Conservation (phyloP, 2,797 vertebrate genomes). For the Meda fulgida region DNA sequence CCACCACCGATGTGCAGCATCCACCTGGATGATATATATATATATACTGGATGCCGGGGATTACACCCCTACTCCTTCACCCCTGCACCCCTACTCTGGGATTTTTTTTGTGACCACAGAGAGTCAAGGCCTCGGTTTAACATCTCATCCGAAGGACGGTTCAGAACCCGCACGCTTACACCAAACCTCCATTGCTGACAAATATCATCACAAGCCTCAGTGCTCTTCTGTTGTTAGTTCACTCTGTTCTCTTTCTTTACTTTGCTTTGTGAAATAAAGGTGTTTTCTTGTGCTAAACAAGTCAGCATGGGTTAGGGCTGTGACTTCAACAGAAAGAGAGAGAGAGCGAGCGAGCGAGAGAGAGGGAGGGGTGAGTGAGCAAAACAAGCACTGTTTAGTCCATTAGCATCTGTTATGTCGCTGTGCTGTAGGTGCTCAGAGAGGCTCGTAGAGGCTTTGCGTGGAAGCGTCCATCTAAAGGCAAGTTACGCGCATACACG, state of each 20-base stretch:
- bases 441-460: conserved; percentile 53
- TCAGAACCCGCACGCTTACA: neutral
- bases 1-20: too few species aligned
- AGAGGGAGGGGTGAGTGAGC: conserved; percentile 35
- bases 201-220: neutral
- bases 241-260: neutral
- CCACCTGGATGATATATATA: too few species aligned
- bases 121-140: too few species aligned
- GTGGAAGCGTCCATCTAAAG: conserved; percentile 9
- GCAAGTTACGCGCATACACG: conserved; percentile 8
- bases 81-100: too few species aligned
- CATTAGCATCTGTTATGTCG: conserved; percentile 60
- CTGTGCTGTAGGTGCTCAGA: conserved; percentile 53
- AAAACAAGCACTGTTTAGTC: conserved; percentile 34
- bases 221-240: neutral
- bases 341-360: neutral
- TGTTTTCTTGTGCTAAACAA: neutral
- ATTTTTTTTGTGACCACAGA: too few species aligned
- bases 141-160: too few species aligned
- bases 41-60: too few species aligned
- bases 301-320: conserved; percentile 35
- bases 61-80: too few species aligned
- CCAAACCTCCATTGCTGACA: neutral
- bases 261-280: neutral
- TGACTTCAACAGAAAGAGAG: conserved; percentile 37